These are phyloP conservation scores for Jacana jacana DNA, from an alignment of 2,113 vertebrate genomes.

Conservation along the genomic window DNA sequence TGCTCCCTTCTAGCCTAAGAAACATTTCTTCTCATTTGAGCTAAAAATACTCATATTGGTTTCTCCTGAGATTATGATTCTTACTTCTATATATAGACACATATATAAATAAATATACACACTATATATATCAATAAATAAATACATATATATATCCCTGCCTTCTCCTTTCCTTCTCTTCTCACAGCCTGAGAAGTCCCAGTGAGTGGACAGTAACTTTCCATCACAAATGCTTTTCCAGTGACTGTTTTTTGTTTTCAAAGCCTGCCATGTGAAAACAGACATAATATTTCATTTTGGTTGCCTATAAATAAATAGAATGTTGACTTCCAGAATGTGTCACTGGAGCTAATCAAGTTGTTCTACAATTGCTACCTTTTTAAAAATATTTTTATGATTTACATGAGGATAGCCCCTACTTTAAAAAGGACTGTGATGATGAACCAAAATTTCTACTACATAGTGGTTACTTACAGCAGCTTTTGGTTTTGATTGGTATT, in stretches of 20 bases:
- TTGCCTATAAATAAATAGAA: slow-evolving; percentile 36
- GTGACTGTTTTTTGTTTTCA: slow-evolving; percentile 28
- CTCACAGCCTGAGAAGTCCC: neutral
- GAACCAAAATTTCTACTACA: neutral
- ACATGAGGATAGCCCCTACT: neutral
- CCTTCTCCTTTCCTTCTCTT: neutral
- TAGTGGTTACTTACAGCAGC: neutral
- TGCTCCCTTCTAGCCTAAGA: neutral
- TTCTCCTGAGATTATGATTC: neutral
- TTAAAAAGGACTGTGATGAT: neutral
- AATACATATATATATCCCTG: neutral
- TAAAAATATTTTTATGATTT: neutral
- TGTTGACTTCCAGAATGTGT: neutral
- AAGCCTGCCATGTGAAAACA: slow-evolving; percentile 5
- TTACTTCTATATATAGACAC: neutral
- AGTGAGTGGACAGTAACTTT: slow-evolving; percentile 4
- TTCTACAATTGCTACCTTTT: neutral
- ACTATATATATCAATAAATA: neutral
- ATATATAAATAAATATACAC: neutral
- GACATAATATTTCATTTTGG: slow-evolving; percentile 36
- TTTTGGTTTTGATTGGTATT: neutral
- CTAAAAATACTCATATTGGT: neutral
- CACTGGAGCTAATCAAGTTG: neutral
- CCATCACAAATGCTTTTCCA: slow-evolving; percentile 25
- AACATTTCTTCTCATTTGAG: neutral